Base-by-base conservation (phyloP, 2,113 vertebrate genomes). In the Copsychus sechellarum region DNA sequence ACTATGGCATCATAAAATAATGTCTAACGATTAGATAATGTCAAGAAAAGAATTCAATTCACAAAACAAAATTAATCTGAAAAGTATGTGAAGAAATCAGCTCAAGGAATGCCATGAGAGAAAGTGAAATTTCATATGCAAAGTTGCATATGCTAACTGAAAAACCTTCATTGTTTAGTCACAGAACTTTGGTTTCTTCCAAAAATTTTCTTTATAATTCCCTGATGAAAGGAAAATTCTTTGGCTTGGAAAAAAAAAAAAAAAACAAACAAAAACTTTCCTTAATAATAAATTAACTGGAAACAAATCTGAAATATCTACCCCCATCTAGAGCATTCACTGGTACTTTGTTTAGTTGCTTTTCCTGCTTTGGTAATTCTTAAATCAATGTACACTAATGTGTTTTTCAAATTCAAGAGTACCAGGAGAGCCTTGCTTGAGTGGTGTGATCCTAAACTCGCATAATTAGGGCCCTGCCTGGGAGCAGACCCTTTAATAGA, bases 401-500 rank as follows among this genome's bases (percentile, higher is more conserved):
- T 12, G 67, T 74, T 92, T 95, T 85, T 90, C 66, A 81, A 90
- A 90, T 77, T 94, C 81, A 88, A 90, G 93, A 62, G 82, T 71
- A 93, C 64, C 76, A 86, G 62, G 67, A 96, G 94, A 92, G 81
- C 60, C 67, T 71, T 84, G 67, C 43, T 90, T 62, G 82, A 95
- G 81, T 81, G 64, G 85, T 67, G 24, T 0, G 23, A 94, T 88
- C 86, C 88, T 95, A 86, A 96, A 96, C 70, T 36, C 61, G 56
- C 22, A 58, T 90, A 93, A 93, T 62, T 86, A 92, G 79, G 89
- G 87, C 82, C 73, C 33, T 92, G 62, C 64, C 95, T 94, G 88
- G 80, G 69, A 97, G 91, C 91, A 81, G 51, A 65, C 31, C 83
- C 88, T 78, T 96, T 85, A 95, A 81, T 40, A 90, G 90, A 85